Evolutionary conservation across 2,797 vertebrate genomes (phyloP).

Genomic region (Graptemys geographica): DNA sequence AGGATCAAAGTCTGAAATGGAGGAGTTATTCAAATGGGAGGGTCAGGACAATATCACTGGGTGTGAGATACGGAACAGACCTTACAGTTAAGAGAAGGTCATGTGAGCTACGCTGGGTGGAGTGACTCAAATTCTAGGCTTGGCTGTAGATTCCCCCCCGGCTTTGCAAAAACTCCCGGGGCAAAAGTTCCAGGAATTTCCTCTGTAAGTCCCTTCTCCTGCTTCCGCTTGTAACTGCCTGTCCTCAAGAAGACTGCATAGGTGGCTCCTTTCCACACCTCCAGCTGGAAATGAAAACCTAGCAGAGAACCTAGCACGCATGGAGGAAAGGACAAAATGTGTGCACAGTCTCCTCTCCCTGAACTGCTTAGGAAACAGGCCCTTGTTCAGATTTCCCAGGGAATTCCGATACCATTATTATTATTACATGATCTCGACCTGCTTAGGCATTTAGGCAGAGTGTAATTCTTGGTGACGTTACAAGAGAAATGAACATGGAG

Average conservation of each 20-base stretch:
- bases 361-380: constrained; percentile 48
- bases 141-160: neutral
- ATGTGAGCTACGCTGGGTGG: neutral
- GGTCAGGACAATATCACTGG: neutral
- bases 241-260: neutral
- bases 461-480: constrained; percentile 56
- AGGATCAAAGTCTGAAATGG: neutral
- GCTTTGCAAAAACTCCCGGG: neutral
- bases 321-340: constrained; percentile 41
- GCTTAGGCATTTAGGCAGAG: constrained; percentile 49
- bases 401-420: constrained; percentile 64
- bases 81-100: neutral
- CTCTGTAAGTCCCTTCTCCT: rapidly evolving
- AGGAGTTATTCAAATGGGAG: neutral
- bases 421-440: constrained; percentile 46
- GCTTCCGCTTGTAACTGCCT: neutral
- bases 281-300: constrained; percentile 14
- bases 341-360: constrained; percentile 21
- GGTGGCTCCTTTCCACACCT: constrained; percentile 48
- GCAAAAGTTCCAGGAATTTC: neutral
- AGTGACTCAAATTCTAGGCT: neutral
- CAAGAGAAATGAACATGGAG: constrained; percentile 38
- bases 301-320: neutral
- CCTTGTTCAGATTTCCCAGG: constrained; percentile 37
- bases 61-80: neutral